Evolutionary conservation across 2,113 vertebrate genomes (phyloP).

Genomic region (Lycaon pictus): DNA sequence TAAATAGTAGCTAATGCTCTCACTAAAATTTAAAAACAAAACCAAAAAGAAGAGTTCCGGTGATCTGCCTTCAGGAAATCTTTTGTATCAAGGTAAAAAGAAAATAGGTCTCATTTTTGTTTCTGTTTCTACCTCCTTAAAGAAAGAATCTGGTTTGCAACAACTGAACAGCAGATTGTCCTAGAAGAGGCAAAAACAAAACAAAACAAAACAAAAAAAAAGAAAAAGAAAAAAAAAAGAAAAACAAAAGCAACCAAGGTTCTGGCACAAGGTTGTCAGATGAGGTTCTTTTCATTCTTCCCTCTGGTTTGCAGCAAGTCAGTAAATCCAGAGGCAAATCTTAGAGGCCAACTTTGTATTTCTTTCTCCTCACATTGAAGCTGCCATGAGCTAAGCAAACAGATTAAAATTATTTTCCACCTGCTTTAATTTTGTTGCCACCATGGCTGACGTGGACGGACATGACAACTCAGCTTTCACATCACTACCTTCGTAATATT

Average conservation of each 20-base stretch:
- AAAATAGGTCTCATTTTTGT: not conserved
- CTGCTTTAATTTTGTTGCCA: not conserved
- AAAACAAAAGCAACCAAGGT: not conserved
- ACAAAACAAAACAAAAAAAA: not conserved
- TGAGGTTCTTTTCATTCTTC: not conserved
- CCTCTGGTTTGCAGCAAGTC: not conserved
- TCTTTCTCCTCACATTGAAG: not conserved
- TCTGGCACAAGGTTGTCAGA: not conserved
- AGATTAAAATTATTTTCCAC: not conserved
- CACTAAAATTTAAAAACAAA: not conserved
- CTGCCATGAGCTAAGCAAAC: not conserved
- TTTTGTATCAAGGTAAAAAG: conserved; percentile 18
- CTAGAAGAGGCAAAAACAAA: not conserved
- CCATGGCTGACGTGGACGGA: not conserved
- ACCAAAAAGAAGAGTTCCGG: not conserved
- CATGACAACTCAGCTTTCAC: not conserved
- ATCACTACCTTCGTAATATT: not conserved
- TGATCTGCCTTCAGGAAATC: not conserved
- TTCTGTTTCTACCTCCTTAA: not conserved
- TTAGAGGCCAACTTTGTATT: not conserved
- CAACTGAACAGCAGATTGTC: not conserved
- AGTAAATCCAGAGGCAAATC: not conserved
- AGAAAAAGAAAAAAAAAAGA: not conserved
- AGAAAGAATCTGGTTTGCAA: not conserved
- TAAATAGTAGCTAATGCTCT: not conserved